Evolutionary conservation across 2,113 vertebrate genomes (phyloP), one percentile per base, ranked within the genome.

Genomic region (Peromyscus polionotus): DNA sequence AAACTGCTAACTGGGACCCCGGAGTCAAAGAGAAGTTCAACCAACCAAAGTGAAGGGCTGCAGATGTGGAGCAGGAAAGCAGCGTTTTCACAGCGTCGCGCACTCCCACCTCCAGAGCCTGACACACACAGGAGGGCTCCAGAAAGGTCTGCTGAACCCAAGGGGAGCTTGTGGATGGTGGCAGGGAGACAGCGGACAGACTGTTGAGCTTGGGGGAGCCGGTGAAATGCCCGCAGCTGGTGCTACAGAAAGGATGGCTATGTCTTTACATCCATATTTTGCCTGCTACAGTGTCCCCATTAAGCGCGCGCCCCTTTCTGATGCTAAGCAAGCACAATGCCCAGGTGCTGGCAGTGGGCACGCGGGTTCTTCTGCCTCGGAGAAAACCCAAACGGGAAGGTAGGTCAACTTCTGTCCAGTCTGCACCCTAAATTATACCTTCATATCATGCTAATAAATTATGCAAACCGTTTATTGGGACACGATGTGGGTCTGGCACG

Each of bases 401-500:
- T 1, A 79, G 91, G 97, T 96, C 97, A 91, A 87, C 90, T 94
- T 91, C 16, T 26, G 87, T 81, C 91, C 95, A 26, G 84, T 87
- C 89, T n/a, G 14, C 72, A 81, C 95, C 72, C 67, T 42, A 54
- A 80, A 89, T 63, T 86, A 81, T 26, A 67, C 81, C 70, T 89
- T 81, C 87, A 54, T 73, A 89, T 86, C 93, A 86, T 61, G 86
- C 93, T 83, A 76, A 93, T 94, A 39, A 95, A 83, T 91, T 54
- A 90, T 85, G 96, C 88, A 95, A 80, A 36, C 94, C 63, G 75
- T 28, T 84, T 88, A 45, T 0, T 80, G 96, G 88, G 96, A 92
- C 95, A 70, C 80, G 75, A 86, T 28, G 88, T 45, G 93, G 94
- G 95, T 96, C 95, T 95, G 96, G 96, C 93, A 24, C 79, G 68